A percentile compares a stretch with the other conserved stretches of the same genome.
Evolutionary conservation across 2,113 vertebrate species (phyloP).

Genomic region (Aldabrachelys gigantea): DNA sequence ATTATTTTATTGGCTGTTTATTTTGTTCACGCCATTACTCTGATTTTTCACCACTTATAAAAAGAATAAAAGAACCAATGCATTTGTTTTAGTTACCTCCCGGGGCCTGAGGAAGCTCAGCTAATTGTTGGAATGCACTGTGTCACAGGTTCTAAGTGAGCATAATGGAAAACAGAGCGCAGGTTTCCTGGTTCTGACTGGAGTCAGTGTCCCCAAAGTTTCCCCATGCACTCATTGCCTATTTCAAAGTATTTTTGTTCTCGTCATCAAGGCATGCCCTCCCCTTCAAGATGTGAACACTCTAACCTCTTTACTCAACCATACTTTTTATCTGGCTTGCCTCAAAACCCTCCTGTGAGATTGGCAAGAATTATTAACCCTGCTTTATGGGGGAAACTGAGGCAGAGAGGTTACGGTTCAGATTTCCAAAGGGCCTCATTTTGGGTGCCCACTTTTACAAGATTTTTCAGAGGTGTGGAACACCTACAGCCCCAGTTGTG

Average conservation of each 20-base stretch:
- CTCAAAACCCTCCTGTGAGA: no score
- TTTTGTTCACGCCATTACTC: not conserved
- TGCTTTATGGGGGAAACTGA: not conserved
- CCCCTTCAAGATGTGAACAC: not conserved
- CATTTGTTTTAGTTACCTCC: fast-evolving
- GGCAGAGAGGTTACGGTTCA: not conserved
- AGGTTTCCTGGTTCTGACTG: not conserved
- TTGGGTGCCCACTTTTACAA: not conserved
- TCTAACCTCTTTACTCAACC: not conserved
- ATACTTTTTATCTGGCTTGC: no score
- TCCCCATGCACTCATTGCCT: not conserved
- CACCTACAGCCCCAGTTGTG: not conserved
- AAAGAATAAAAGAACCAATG: fast-evolving
- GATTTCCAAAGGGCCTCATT: not conserved
- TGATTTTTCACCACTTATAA: not conserved
- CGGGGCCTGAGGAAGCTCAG: not conserved
- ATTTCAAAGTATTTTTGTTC: not conserved
- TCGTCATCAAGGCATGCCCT: not conserved
- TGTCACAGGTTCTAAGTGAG: not conserved
- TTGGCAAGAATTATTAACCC: not conserved
- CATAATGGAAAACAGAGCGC: not conserved
- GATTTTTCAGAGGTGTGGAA: not conserved
- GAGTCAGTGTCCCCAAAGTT: not conserved
- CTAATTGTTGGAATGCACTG: not conserved
- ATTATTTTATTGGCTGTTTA: not conserved